Percentiles rank a stretch among this genome's conserved stretches.
phyloP scores from a whole-genome alignment of 1,140 invertebrate species.

The Drosophila orena region DNA sequence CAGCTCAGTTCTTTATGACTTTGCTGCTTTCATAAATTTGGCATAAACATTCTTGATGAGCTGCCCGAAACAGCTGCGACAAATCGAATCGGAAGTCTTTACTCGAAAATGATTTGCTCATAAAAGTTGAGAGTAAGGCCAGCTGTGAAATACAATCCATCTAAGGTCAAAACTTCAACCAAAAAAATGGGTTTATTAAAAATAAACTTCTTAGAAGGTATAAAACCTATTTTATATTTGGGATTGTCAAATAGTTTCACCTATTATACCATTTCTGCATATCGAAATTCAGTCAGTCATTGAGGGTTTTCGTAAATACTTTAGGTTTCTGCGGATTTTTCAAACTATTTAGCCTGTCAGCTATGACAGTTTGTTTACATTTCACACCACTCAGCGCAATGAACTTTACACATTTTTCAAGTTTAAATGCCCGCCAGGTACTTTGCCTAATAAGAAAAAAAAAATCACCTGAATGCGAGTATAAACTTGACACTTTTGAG shows the following conservation, averaged over 20 bases:
- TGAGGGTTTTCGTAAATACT: no score
- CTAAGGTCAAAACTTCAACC: not conserved
- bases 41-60: conserved; percentile 25
- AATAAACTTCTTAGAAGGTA: not conserved
- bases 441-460: conserved; percentile 69
- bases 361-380: conserved; percentile 44
- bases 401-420: conserved; percentile 75
- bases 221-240: no score
- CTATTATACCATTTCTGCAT: no score
- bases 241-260: no score
- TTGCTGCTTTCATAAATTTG: conserved; percentile 27
- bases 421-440: conserved; percentile 71
- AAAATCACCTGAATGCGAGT: conserved; percentile 17
- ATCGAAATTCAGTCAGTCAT: no score
- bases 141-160: conserved; percentile 16
- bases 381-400: conserved; percentile 68
- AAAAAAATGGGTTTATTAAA: not conserved
- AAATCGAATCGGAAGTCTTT: conserved; percentile 27
- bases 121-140: conserved; percentile 32
- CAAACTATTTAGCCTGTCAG: conserved; percentile 17
- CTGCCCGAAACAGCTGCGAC: conserved; percentile 18
- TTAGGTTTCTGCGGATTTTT: not conserved
- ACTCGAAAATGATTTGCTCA: conserved; percentile 24
- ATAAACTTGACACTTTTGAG: conserved; percentile 60
- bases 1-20: not conserved